Percentiles rank a stretch among this genome's conserved stretches.
Conservation (phyloP, 2,888 invertebrate species). For the Pterobdella sp. region DNA sequence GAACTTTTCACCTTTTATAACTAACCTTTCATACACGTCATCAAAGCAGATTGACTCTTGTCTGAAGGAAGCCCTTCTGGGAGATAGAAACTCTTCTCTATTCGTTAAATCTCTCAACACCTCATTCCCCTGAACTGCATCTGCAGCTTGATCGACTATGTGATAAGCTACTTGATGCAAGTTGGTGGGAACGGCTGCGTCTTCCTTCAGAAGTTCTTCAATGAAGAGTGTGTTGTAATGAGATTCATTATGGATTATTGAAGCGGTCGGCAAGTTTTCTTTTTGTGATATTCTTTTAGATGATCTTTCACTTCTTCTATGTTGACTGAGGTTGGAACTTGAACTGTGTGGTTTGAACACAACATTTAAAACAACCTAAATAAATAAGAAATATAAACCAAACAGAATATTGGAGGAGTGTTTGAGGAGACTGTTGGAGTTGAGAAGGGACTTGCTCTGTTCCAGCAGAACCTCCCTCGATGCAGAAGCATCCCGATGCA, state of each 20-base stretch:
- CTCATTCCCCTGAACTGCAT: not conserved
- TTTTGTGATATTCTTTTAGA: not conserved
- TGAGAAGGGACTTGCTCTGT: not conserved
- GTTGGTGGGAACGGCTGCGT: not conserved
- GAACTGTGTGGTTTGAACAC: no score
- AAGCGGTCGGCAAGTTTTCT: not conserved
- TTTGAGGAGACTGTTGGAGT: not conserved
- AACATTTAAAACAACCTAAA: no score
- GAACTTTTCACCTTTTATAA: no score
- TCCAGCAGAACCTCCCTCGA: not conserved
- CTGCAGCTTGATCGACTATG: not conserved
- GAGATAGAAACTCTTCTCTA: not conserved
- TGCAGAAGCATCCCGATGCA: not conserved
- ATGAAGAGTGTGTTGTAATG: conserved; percentile 8
- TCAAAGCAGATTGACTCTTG: not conserved
- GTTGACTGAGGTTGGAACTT: not conserved
- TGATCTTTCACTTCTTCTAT: not conserved
- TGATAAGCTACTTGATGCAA: not conserved
- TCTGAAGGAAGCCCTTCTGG: not conserved
- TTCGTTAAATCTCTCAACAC: no score
- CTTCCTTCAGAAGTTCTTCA: not conserved
- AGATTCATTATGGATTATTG: not conserved
- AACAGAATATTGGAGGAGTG: not conserved
- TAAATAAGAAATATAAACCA: not conserved
- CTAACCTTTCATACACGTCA: no score